Percentiles rank a stretch among this genome's conserved stretches.
Evolutionary conservation across 2,888 invertebrate species (phyloP).

Genomic region (Sarcophaga caerulescens): DNA sequence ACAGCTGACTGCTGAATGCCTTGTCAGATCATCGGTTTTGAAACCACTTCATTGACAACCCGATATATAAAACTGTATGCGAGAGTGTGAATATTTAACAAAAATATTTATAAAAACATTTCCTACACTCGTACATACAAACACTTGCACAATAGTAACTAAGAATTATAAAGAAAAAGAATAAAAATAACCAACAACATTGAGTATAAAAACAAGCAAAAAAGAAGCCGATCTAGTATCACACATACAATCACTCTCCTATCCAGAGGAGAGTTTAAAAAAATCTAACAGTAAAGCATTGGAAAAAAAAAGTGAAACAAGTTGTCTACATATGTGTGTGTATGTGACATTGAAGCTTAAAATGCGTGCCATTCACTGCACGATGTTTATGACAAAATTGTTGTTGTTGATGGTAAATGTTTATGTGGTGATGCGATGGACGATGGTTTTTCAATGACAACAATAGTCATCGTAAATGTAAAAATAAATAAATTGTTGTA

Average conservation of each 20-base stretch:
- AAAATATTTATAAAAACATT: constrained; percentile 59
- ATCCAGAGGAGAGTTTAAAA: background rate
- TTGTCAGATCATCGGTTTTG: no score
- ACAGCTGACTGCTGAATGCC: no score
- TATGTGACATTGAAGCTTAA: constrained; percentile 64
- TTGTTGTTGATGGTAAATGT: constrained; percentile 23
- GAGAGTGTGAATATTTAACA: constrained; percentile 34
- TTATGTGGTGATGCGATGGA: constrained; percentile 17
- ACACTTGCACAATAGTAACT: background rate
- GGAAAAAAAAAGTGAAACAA: constrained; percentile 24
- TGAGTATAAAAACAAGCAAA: no score
- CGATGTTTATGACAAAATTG: constrained; percentile 24
- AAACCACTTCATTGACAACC: no score
- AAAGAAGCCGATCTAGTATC: background rate
- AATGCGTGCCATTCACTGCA: constrained; percentile 60
- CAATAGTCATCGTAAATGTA: constrained; percentile 51
- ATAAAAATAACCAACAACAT: background rate
- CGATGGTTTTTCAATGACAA: constrained; percentile 46
- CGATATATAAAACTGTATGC: background rate
- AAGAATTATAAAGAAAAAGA: background rate
- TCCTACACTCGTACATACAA: background rate
- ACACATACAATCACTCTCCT: background rate
- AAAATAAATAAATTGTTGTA: constrained; percentile 11
- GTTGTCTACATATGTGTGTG: background rate
- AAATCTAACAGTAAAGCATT: constrained; percentile 4